Evolutionary conservation across 2,113 vertebrate genomes (phyloP).

Genomic region (Xiphias gladius): DNA sequence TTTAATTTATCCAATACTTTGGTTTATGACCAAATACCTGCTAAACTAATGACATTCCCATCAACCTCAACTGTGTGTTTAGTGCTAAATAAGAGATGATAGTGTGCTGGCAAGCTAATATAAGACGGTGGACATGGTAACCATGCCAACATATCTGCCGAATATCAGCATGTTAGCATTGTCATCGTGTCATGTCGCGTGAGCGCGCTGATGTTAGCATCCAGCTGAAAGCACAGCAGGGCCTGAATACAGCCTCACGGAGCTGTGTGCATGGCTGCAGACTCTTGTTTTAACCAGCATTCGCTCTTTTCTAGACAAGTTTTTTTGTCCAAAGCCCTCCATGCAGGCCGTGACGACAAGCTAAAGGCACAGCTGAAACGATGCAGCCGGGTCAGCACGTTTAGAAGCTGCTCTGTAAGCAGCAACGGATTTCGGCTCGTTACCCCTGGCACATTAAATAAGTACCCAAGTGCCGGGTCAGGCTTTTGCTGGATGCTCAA

Average conservation of each 20-base stretch:
- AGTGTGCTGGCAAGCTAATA: too few species aligned
- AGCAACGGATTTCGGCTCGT: slow-evolving; percentile 8
- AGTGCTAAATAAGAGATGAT: not conserved
- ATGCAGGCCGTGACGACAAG: not conserved
- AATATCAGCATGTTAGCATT: not conserved
- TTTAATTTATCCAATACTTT: not conserved
- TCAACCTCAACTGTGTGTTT: not conserved
- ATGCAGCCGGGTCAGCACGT: slow-evolving; percentile 18
- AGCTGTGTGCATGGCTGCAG: not conserved
- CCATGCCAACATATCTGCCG: too few species aligned
- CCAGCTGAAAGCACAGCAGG: not conserved
- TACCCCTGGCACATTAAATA: not conserved
- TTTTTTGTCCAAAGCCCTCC: not conserved
- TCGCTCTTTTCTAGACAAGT: too few species aligned
- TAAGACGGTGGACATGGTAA: too few species aligned
- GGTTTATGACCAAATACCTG: not conserved
- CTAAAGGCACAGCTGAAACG: not conserved
- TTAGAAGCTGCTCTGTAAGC: slow-evolving; percentile 34
- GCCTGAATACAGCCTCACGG: too few species aligned
- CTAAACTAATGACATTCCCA: not conserved
- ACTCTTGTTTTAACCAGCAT: not conserved
- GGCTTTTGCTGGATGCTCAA: slow-evolving; percentile 25
- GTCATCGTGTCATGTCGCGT: not conserved
- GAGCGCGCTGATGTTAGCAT: too few species aligned
- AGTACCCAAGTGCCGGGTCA: slow-evolving; percentile 23